These are phyloP conservation scores for Botia kubotai DNA, from an alignment of 2,797 vertebrate species.

Conservation along the genomic window DNA sequence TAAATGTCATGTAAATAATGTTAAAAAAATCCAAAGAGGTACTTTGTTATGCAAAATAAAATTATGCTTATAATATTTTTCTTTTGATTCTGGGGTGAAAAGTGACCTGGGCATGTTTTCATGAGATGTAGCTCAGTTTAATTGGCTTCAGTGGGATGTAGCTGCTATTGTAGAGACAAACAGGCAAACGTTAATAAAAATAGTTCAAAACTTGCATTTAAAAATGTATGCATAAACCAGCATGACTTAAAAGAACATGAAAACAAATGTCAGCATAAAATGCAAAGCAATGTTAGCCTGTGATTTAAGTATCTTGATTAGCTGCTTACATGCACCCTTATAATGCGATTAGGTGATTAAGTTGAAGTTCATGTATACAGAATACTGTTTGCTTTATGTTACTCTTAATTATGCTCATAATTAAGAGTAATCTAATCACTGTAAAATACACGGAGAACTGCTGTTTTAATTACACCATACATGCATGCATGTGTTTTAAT, in stretches of 20 bases:
- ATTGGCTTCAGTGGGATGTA: conserved; percentile 9
- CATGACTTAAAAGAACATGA: not conserved
- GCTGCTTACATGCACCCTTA: conserved; percentile 4
- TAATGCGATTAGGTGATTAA: not conserved
- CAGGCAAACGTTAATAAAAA: not conserved
- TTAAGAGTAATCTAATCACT: conserved; percentile 1
- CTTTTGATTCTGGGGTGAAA: not conserved
- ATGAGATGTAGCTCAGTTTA: conserved; percentile 15
- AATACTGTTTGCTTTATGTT: not conserved
- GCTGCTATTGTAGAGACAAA: not conserved
- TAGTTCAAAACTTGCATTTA: not conserved
- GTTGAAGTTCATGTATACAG: not conserved
- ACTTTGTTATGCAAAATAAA: not conserved
- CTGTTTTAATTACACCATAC: not conserved
- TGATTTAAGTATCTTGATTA: not conserved
- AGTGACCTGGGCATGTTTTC: conserved; percentile 63
- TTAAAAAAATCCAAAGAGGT: too few relatives aligned
- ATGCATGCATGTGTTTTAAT: not conserved
- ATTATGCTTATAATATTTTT: not conserved
- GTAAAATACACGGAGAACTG: not conserved
- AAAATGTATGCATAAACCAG: not conserved
- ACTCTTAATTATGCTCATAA: conserved; percentile 1
- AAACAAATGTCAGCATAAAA: conserved; percentile 15
- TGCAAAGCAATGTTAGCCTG: conserved; percentile 63
- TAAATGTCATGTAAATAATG: not conserved